These are phyloP conservation scores for Epizoanthus stellaris DNA, from an alignment of 92 coral and sea anemone species.

Conservation along the genomic window DNA sequence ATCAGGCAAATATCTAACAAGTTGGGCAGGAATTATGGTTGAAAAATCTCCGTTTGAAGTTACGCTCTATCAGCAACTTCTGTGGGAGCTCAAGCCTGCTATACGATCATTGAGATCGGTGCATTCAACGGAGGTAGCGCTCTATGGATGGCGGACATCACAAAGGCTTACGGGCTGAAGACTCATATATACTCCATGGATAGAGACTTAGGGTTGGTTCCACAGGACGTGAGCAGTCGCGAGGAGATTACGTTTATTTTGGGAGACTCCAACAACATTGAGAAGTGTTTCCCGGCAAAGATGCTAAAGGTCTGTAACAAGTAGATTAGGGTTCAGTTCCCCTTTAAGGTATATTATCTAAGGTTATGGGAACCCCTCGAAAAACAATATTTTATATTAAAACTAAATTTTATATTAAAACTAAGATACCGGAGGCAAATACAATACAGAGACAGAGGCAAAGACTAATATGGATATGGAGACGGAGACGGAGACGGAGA, in stretches of 20 bases:
- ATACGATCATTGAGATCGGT: constrained; percentile 61
- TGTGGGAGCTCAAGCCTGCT: constrained; percentile 47
- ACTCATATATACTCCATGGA: neutral
- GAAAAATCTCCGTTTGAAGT: no score
- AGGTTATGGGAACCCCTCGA: no score
- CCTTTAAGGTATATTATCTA: no score
- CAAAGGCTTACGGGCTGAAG: neutral
- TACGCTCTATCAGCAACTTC: constrained; percentile 12
- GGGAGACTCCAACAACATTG: neutral
- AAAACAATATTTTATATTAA: no score
- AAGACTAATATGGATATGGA: no score
- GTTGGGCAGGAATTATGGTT: no score
- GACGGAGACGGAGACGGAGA: no score
- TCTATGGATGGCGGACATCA: constrained; percentile 59
- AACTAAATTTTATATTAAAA: no score
- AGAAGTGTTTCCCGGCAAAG: neutral
- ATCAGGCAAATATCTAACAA: no score
- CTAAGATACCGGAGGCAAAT: no score
- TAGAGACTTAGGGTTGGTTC: neutral
- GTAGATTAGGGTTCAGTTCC: no score
- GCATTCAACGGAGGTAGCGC: constrained; percentile 63
- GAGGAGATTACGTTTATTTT: neutral
- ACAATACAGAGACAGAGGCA: no score
- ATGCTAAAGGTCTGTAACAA: neutral
- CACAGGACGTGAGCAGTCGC: neutral